Percentiles rank a stretch among this genome's conserved stretches.
Evolutionary conservation across 1,140 invertebrate genomes (phyloP).

Genomic region (Drosophila mayri): DNA sequence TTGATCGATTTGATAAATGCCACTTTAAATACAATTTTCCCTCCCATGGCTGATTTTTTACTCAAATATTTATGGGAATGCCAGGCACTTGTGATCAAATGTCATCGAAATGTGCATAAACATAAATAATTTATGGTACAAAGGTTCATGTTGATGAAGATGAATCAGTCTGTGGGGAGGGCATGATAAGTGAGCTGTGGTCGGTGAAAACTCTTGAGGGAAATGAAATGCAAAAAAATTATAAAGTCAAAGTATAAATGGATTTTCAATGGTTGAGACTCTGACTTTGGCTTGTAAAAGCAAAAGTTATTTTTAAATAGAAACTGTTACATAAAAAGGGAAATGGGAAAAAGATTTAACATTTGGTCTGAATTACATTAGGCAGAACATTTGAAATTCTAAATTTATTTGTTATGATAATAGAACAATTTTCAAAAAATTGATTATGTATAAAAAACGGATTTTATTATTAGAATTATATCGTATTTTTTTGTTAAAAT

Average conservation of each 20-base stretch:
- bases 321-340: not conserved
- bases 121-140: constrained; percentile 51
- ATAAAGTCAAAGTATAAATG: constrained; percentile 21
- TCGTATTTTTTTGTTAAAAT: not conserved
- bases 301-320: constrained; percentile 14
- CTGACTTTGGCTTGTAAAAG: not conserved
- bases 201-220: constrained; percentile 26
- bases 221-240: constrained; percentile 40
- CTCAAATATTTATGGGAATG: constrained; percentile 57
- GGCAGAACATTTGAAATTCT: not conserved
- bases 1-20: constrained; percentile 72
- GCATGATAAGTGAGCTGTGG: constrained; percentile 38
- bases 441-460: fast-evolving
- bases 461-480: not conserved
- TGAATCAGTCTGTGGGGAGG: constrained; percentile 17
- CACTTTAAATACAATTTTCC: constrained; percentile 45
- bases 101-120: constrained; percentile 54
- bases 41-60: constrained; percentile 25
- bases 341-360: no score
- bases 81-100: constrained; percentile 42
- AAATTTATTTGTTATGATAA: not conserved
- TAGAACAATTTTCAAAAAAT: not conserved
- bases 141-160: constrained; percentile 43
- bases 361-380: constrained; percentile 3
- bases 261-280: constrained; percentile 14